Evolutionary conservation across 2,797 vertebrate species (phyloP).

Genomic region (Schizothorax lantsangensis): DNA sequence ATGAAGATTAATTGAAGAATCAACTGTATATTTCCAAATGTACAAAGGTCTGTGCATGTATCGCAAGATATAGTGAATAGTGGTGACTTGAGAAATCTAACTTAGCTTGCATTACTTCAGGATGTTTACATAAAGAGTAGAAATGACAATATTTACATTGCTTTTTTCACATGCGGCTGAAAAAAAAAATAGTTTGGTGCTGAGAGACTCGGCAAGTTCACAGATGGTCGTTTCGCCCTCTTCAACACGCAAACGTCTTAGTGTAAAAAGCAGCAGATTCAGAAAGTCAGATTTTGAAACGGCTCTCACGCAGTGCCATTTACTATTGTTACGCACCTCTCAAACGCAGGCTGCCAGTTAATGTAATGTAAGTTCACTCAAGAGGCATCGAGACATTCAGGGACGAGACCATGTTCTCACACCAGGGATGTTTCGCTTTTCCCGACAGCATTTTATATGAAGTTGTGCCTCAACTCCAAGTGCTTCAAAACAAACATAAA

Average conservation of each 20-base stretch:
- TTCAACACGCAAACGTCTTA: slow-evolving; percentile 45
- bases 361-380: not conserved
- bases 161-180: slow-evolving; percentile 81
- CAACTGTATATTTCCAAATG: slow-evolving; percentile 56
- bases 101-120: slow-evolving; percentile 75
- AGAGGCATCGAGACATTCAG: not conserved
- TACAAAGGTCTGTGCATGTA: slow-evolving; percentile 64
- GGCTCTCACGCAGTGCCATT: slow-evolving; percentile 30
- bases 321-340: slow-evolving; percentile 55
- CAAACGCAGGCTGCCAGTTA: not conserved
- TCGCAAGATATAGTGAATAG: slow-evolving; percentile 66
- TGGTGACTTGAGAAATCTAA: slow-evolving; percentile 65
- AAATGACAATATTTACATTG: slow-evolving; percentile 84
- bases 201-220: slow-evolving; percentile 45
- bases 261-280: slow-evolving; percentile 63
- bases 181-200: slow-evolving; percentile 72
- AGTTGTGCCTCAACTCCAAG: not conserved
- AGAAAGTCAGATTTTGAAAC: slow-evolving; percentile 42
- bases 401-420: not conserved
- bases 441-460: not conserved
- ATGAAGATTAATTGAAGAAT: slow-evolving; percentile 32
- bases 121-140: slow-evolving; percentile 76
- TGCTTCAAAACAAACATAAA: not conserved
- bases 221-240: not conserved
- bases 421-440: no score